Evolutionary conservation across 1,140 invertebrate species (phyloP).

Genomic region (Drosophila kurseongensis): DNA sequence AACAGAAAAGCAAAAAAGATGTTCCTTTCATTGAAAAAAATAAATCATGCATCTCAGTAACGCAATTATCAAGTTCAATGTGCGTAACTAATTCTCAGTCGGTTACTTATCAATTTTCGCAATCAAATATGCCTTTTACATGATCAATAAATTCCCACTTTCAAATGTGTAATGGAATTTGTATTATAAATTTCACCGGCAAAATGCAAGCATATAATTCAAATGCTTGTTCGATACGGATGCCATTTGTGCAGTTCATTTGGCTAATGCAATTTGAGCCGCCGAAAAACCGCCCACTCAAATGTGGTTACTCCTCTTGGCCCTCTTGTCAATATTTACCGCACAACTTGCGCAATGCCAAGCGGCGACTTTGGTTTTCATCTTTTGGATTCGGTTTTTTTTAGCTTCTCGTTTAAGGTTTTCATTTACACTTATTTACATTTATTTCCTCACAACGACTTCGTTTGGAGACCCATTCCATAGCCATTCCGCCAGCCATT

Average conservation of each 20-base stretch:
- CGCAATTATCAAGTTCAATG: too few species aligned
- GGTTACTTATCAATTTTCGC: not conserved
- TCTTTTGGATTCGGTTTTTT: constrained; percentile 30
- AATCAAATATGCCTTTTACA: not conserved
- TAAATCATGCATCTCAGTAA: too few species aligned
- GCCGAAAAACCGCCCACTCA: constrained; percentile 23
- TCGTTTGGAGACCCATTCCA: constrained; percentile 2
- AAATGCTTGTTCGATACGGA: constrained; percentile 5
- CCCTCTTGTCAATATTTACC: constrained; percentile 64
- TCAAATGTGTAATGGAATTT: constrained; percentile 25
- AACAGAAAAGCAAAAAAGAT: too few species aligned
- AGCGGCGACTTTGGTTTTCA: constrained; percentile 57
- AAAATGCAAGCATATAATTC: constrained; percentile 23
- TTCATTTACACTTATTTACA: constrained; percentile 76
- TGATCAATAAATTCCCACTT: constrained; percentile 13
- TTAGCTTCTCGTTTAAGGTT: constrained; percentile 21
- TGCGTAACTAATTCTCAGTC: too few species aligned
- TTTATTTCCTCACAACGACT: constrained; percentile 52
- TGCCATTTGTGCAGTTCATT: constrained; percentile 42
- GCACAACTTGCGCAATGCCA: constrained; percentile 65
- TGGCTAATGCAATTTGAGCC: constrained; percentile 66
- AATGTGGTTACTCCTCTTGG: constrained; percentile 12
- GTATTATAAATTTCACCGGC: constrained; percentile 30
- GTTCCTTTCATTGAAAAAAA: too few species aligned
- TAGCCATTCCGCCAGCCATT: not conserved